Evolutionary conservation across 2,888 invertebrate species (phyloP), one percentile per base, ranked within the genome.

Genomic region (Acronicta alni): DNA sequence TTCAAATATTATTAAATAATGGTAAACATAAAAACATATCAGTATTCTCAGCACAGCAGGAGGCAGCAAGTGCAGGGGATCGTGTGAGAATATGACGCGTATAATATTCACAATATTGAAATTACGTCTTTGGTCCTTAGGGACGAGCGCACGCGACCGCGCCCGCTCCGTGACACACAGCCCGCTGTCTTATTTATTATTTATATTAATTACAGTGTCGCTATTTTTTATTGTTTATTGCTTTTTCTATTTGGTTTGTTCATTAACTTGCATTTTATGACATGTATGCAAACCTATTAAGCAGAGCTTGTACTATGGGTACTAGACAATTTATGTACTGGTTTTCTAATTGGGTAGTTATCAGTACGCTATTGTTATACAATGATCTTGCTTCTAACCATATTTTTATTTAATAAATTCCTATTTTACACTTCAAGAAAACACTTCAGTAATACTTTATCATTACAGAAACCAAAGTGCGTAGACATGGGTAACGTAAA

Each of bases 91-190:
- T 85, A 87, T 84, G 85, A 82, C 85, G 82, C 83, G 88, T 81
- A 85, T 88, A 89, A 90, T 89, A 89, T 90, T 89, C 89, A 85
- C 89, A 86, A 89, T 88, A 89, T 89, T 85, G 89, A 82, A 86
- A 86, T 86, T 81, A 84, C 73, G 73, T 67, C 74, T 61, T 67
- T 59, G 49, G 65, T 82, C 89, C 86, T 88, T 30, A 43, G 88
- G 82, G 90, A 86, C 63, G 42, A n/a, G 42, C 54, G 79, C 82
- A 77, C 82, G 81, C 82, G 80, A 76, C 79, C 81, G 73, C 80
- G 58, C 79, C 61, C 75, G 79, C 78, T 70, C 66, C 74, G 82
- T 73, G 68, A 79, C 77, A 78, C 79, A 78, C 83, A 81, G 69
- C 75, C 76, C 69, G 77, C 79, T 71, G 76, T 80, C 81, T 86